Percentiles rank a stretch among this genome's conserved stretches.
phyloP scores from a whole-genome alignment of 2,797 vertebrate species.

The Emys orbicularis region DNA sequence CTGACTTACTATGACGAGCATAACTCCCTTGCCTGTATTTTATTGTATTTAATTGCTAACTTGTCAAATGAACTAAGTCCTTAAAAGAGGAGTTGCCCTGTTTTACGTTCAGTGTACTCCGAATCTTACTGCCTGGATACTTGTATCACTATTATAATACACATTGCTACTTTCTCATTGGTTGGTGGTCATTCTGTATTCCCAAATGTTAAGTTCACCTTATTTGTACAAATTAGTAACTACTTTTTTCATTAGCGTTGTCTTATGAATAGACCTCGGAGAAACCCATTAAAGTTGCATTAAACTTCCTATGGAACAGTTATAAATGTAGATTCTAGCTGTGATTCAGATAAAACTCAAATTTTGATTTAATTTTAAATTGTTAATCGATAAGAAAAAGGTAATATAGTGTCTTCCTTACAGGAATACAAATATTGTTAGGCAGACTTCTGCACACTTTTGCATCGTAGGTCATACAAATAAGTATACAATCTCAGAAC shows the following conservation, averaged over 20 bases:
- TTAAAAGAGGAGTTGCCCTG: background rate
- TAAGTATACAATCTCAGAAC: background rate
- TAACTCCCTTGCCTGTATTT: background rate
- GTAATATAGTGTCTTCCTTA: background rate
- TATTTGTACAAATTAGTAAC: background rate
- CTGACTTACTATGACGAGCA: background rate
- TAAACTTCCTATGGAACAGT: background rate
- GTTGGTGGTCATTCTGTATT: background rate
- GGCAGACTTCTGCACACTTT: background rate
- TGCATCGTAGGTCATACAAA: background rate
- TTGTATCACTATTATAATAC: background rate
- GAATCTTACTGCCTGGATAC: background rate
- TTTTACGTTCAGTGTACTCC: too few species aligned
- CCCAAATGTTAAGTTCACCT: fast-evolving
- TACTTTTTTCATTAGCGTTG: slow-evolving; percentile 2
- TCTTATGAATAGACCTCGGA: background rate
- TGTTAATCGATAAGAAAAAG: background rate
- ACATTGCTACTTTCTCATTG: background rate
- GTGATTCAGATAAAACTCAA: background rate
- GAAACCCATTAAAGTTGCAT: slow-evolving; percentile 64
- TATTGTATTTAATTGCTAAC: background rate
- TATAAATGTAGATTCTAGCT: background rate
- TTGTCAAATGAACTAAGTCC: background rate
- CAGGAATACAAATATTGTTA: background rate
- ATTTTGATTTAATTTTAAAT: background rate